Percentiles rank a stretch among this genome's conserved stretches.
Evolutionary conservation across 2,113 vertebrate genomes (phyloP).

Genomic region (Scytalopus superciliaris): DNA sequence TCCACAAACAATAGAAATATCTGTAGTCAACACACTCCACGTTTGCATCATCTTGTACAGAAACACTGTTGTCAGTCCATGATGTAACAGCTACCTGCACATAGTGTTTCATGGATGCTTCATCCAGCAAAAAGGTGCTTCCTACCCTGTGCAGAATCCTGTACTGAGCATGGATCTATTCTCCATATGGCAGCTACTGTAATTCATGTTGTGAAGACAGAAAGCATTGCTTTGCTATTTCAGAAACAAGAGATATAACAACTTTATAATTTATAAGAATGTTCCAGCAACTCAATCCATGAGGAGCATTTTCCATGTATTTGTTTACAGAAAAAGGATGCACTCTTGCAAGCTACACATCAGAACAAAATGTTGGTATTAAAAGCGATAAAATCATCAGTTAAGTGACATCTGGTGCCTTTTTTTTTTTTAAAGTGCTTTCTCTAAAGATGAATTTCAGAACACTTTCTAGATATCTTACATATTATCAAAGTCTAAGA

Average conservation of each 20-base stretch:
- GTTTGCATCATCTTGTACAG: neutral
- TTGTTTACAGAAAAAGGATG: neutral
- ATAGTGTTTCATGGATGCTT: too few relatives aligned
- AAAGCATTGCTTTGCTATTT: neutral
- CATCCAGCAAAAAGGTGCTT: neutral
- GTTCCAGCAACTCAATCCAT: neutral
- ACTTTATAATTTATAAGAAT: neutral
- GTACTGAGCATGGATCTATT: accelerated
- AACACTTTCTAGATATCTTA: neutral
- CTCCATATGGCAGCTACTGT: neutral
- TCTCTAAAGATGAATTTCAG: neutral
- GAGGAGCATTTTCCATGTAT: neutral
- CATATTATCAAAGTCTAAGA: neutral
- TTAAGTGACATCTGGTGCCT: neutral
- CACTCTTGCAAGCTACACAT: neutral
- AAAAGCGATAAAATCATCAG: neutral
- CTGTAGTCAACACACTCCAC: neutral
- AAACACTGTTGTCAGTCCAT: neutral
- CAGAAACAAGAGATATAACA: neutral
- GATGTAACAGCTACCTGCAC: neutral
- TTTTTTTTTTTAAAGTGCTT: too few relatives aligned
- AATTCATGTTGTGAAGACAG: neutral
- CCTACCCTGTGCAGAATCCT: neutral
- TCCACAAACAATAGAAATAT: neutral
- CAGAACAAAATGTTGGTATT: neutral